Conservation (phyloP, 2,888 invertebrate species). For the Copidosoma aretas region DNA sequence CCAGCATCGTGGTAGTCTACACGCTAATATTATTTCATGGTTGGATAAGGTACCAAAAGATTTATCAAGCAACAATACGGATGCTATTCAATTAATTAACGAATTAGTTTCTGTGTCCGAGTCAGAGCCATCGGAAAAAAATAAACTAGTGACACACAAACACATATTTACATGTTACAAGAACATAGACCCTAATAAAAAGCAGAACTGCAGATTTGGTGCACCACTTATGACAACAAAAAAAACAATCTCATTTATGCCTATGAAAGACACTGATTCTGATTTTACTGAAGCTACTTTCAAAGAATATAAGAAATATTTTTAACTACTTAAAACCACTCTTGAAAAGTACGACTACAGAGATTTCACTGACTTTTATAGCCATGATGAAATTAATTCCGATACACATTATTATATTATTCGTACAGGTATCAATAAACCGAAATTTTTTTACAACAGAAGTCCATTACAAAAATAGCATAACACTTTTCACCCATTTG, state of each 20-base stretch:
- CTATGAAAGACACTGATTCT: conserved; percentile 39
- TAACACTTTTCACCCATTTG: conserved; percentile 46
- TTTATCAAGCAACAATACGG: conserved; percentile 37
- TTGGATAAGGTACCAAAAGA: conserved; percentile 52
- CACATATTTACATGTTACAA: conserved; percentile 44
- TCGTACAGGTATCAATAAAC: conserved; percentile 42
- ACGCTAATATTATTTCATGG: conserved; percentile 59
- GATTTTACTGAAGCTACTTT: conserved; percentile 7
- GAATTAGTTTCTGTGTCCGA: conserved; percentile 45
- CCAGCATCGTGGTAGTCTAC: conserved; percentile 55
- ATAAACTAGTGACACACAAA: conserved; percentile 48
- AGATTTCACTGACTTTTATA: conserved; percentile 42
- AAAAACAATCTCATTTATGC: conserved; percentile 45
- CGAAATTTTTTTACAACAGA: conserved; percentile 43
- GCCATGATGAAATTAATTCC: conserved; percentile 43
- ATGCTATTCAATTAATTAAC: conserved; percentile 48
- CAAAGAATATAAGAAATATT: conserved; percentile 26
- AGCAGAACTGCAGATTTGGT: conserved; percentile 50
- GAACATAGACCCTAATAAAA: conserved; percentile 7
- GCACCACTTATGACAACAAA: conserved; percentile 43
- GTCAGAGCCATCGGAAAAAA: conserved; percentile 46
- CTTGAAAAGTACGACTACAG: conserved; percentile 40
- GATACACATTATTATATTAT: conserved; percentile 49
- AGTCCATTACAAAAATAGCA: conserved; percentile 40
- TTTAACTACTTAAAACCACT: conserved; percentile 30